Evolutionary conservation across 2,888 invertebrate species (phyloP).

Genomic region (Mechanitis messenoides): DNA sequence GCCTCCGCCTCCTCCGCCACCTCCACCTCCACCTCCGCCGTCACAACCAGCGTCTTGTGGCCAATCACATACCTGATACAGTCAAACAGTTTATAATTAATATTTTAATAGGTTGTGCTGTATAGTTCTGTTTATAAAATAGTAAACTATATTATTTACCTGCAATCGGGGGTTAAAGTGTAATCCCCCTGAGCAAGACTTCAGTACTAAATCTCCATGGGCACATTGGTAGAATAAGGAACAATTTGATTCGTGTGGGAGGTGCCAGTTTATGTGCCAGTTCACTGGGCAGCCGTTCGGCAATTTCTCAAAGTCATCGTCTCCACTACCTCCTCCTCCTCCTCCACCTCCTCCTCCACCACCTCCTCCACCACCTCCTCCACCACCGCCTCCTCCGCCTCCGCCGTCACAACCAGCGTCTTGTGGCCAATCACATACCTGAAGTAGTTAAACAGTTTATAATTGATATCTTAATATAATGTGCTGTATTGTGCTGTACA

Average conservation of each 20-base stretch:
- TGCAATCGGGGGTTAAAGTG: conserved; percentile 45
- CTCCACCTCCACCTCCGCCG: neutral
- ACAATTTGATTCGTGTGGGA: conserved; percentile 48
- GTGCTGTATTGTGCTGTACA: no score
- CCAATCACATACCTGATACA: conserved; percentile 7
- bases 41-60: neutral
- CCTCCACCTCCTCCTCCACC: neutral
- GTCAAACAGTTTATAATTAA: no score
- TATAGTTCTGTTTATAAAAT: conserved; percentile 5
- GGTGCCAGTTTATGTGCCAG: conserved; percentile 34
- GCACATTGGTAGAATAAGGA: conserved; percentile 47
- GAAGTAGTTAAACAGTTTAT: no score
- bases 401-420: no score
- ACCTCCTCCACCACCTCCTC: neutral
- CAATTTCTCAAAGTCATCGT: conserved; percentile 17
- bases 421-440: conserved; percentile 13
- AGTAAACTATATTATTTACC: conserved; percentile 33
- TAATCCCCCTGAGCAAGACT: conserved; percentile 36
- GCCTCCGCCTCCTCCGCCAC: neutral
- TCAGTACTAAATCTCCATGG: conserved; percentile 37
- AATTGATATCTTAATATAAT: no score
- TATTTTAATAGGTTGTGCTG: no score
- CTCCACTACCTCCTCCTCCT: neutral
- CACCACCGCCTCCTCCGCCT: no score
- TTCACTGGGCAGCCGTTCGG: conserved; percentile 46